These are phyloP conservation scores for Neostethus bicornis DNA, from an alignment of 2,797 vertebrate species.

Conservation along the genomic window DNA sequence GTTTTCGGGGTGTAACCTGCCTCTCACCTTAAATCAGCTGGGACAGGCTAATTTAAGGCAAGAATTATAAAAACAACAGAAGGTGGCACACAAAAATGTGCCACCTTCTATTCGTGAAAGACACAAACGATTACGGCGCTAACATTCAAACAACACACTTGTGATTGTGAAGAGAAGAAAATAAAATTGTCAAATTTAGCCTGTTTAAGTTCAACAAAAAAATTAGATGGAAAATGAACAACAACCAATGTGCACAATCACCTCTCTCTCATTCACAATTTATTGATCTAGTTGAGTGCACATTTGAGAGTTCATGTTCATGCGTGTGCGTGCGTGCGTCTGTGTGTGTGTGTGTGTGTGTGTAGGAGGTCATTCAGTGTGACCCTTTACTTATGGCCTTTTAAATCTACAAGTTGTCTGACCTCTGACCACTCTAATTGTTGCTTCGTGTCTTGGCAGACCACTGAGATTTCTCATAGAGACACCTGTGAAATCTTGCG, in stretches of 20 bases:
- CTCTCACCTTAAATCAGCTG: no score
- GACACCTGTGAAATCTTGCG: slow-evolving; percentile 56
- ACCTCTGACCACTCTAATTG: slow-evolving; percentile 64
- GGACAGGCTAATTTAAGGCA: no score
- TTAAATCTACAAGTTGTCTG: slow-evolving; percentile 72
- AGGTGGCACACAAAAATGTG: no score
- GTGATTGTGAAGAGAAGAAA: no score
- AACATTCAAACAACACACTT: no score
- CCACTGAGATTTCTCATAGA: slow-evolving; percentile 54
- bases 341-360: slow-evolving; percentile 26
- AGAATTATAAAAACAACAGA: no score
- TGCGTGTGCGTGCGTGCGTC: slow-evolving; percentile 33
- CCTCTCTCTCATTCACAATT: slow-evolving; percentile 61
- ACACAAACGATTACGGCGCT: no score
- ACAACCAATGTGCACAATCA: slow-evolving; percentile 71
- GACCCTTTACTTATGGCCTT: slow-evolving; percentile 59
- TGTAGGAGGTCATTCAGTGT: slow-evolving; percentile 34
- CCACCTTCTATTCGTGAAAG: no score
- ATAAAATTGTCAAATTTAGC: no score
- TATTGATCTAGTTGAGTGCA: slow-evolving; percentile 42
- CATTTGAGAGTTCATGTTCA: slow-evolving; percentile 32
- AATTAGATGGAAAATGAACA: slow-evolving; percentile 56
- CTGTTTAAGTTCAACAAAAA: slow-evolving; percentile 51
- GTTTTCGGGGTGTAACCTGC: no score
- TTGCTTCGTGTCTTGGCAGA: slow-evolving; percentile 34